phyloP scores from a whole-genome alignment of 2,888 invertebrate genomes.

The Pyrgus malvae region DNA sequence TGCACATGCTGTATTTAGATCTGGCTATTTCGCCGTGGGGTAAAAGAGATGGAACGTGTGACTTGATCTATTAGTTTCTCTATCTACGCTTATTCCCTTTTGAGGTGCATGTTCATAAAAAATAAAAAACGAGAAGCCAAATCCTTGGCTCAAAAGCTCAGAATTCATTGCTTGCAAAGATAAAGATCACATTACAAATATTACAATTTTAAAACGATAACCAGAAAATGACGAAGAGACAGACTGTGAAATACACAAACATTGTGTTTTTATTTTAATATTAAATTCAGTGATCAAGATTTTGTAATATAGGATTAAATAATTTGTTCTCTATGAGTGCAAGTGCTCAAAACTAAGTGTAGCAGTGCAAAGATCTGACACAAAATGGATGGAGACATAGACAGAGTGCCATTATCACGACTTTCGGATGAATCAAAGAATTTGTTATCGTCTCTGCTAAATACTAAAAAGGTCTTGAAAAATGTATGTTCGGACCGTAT shows the following conservation, averaged over 20 bases:
- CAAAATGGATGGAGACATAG: conserved; percentile 46
- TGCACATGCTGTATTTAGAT: too few species aligned
- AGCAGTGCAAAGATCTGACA: background rate
- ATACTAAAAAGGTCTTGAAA: conserved; percentile 84
- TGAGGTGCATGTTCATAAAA: too few species aligned
- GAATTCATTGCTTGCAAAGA: background rate
- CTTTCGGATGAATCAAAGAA: conserved; percentile 69
- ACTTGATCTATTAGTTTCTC: too few species aligned
- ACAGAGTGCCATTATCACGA: conserved; percentile 61
- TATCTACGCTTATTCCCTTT: too few species aligned
- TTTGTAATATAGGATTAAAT: background rate
- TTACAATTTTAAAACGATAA: background rate
- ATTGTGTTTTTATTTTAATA: background rate
- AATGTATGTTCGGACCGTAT: conserved; percentile 72
- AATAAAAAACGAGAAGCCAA: too few species aligned
- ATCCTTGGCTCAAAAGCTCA: background rate
- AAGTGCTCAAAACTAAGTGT: background rate
- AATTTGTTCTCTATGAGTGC: background rate
- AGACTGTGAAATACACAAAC: background rate
- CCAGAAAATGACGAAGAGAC: background rate
- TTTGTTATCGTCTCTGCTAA: conserved; percentile 83
- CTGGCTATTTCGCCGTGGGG: too few species aligned
- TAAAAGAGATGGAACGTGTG: too few species aligned
- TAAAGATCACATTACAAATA: background rate
- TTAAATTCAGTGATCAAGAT: background rate